A percentile compares a stretch with the other conserved stretches of the same genome.
Evolutionary conservation across 2,888 invertebrate genomes (phyloP).

Genomic region (Ceratothoa steindachneri): DNA sequence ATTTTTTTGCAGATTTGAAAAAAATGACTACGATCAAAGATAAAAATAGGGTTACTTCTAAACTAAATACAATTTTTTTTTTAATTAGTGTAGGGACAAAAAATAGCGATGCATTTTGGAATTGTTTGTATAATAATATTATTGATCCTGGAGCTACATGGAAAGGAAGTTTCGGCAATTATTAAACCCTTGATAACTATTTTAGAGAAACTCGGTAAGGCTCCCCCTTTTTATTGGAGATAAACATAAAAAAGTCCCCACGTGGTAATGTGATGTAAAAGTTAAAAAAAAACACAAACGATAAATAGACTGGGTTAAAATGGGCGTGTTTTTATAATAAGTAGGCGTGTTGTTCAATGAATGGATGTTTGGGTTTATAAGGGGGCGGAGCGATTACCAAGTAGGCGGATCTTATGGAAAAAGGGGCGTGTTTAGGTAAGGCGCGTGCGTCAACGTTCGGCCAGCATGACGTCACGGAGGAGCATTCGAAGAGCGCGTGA

Average conservation of each 20-base stretch:
- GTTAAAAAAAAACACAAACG: background rate
- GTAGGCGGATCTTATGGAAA: background rate
- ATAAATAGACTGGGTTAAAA: constrained; percentile 8
- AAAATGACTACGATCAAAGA: background rate
- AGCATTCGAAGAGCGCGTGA: constrained; percentile 7
- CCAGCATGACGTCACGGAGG: constrained; percentile 6
- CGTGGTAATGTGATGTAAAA: constrained; percentile 4
- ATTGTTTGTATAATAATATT: background rate
- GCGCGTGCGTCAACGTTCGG: background rate
- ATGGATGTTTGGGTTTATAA: constrained; percentile 1
- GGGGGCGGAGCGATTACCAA: background rate
- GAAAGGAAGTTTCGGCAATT: constrained; percentile 1
- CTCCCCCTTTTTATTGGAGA: constrained; percentile 5
- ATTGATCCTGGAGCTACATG: constrained; percentile 1
- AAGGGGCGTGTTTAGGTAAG: constrained; percentile 1
- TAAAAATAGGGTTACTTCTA: too few species aligned
- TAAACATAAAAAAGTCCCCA: constrained; percentile 11
- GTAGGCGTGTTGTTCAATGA: constrained; percentile 13
- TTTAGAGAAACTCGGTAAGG: constrained; percentile 8
- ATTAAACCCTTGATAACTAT: constrained; percentile 4
- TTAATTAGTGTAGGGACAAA: too few species aligned
- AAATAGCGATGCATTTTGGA: too few species aligned
- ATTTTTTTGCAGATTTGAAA: background rate
- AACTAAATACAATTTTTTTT: too few species aligned
- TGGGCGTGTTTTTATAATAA: constrained; percentile 5